Base-by-base conservation (phyloP, 2,113 vertebrate genomes). In the Campylomormyrus numenius region DNA sequence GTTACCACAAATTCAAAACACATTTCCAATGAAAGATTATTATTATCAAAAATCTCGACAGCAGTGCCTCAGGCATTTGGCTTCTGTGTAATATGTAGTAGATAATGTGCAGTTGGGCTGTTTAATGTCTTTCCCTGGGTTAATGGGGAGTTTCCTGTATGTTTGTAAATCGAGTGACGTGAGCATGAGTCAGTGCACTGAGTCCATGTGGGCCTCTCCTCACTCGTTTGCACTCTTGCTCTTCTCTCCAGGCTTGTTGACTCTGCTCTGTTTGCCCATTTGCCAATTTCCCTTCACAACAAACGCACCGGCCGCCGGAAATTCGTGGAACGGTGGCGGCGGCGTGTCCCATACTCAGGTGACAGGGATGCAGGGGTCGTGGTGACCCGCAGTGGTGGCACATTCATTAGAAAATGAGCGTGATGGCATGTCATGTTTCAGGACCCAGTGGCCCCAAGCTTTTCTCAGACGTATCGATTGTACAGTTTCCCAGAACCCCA, bases 241-340 rank as follows among this genome's bases (percentile, higher is more conserved):
- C 53, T n/a, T 21, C 53, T 19, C 52, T 45, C 50, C 89, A 46
- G 90, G 89, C 94, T 52, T 90, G 91, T 93, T 94, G 93, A 92
- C 89, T 91, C 93, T 93, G 48, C 21, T 93, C 39, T 91, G 88
- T 92, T 92, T 89, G 84, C 90, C 89, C 83, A 89, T 48, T 92
- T 92, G 92, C 92, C 88, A 91, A 92, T 90, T 85, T 89, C 52
- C 53, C 80, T 5, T 89, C 31, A 27, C 74, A 62, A 21, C 80
- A 48, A 46, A 52, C 5, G 5, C 9, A 2, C 8, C 19, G 83
- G 80, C 77, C n/a, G 17, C 11, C 15, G 50, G 80, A 62, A 58
- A n/a, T 21, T n/a, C 50, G 45, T 50, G 27, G 85, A 66, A 58
- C 8, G 17, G 58, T 35, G 46, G n/a, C 39, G 3, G 21, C 15